Conservation (phyloP, 2,797 vertebrate species). For the Parauchenoglanis ngamensis region DNA sequence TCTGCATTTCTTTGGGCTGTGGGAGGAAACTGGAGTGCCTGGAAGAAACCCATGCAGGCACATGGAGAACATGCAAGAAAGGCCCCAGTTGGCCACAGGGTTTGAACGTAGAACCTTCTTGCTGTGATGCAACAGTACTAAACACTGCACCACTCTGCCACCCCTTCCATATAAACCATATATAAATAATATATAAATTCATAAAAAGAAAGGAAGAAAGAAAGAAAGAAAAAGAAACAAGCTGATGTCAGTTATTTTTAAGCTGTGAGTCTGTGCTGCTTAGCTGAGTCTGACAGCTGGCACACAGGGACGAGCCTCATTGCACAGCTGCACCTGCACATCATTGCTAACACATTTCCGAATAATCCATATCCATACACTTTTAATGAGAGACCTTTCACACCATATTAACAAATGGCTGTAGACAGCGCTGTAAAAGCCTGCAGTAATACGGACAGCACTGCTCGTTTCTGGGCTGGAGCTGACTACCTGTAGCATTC, state of each 20-base stretch:
- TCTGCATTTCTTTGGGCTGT: too few relatives aligned
- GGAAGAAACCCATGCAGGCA: too few relatives aligned
- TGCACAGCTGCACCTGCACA: slow-evolving; percentile 26
- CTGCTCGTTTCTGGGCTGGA: not conserved
- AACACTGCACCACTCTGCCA: too few relatives aligned
- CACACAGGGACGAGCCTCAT: not conserved
- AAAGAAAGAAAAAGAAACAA: slow-evolving; percentile 23
- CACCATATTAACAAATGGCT: slow-evolving; percentile 27
- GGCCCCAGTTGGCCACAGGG: too few relatives aligned
- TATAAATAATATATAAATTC: too few relatives aligned
- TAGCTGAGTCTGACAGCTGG: slow-evolving; percentile 26
- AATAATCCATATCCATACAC: slow-evolving; percentile 38
- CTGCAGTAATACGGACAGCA: not conserved
- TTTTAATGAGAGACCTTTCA: slow-evolving; percentile 39
- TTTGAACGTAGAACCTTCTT: too few relatives aligned
- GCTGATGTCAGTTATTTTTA: not conserved
- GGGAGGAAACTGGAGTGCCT: too few relatives aligned
- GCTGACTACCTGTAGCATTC: slow-evolving; percentile 34
- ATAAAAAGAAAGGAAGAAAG: slow-evolving; percentile 41
- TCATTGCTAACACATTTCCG: slow-evolving; percentile 5
- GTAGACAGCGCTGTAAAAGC: slow-evolving; percentile 1
- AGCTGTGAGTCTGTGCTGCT: slow-evolving; percentile 11
- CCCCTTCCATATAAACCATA: too few relatives aligned
- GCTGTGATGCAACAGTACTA: too few relatives aligned
- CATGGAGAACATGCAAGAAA: too few relatives aligned